Evolutionary conservation across 2,888 invertebrate species (phyloP).

Genomic region (Formica aserva): DNA sequence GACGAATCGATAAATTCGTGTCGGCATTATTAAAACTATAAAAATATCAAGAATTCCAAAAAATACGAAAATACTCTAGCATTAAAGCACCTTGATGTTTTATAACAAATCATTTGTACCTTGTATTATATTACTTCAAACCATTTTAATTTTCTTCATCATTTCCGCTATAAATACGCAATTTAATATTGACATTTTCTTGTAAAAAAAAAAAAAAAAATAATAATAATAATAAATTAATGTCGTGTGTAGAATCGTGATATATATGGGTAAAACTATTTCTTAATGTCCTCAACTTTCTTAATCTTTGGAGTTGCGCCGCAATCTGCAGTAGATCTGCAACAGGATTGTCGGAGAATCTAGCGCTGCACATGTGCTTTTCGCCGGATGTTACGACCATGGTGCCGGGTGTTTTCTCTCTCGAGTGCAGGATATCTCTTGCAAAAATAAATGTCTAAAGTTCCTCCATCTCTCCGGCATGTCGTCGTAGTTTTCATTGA

Average conservation of each 20-base stretch:
- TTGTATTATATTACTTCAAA: neutral
- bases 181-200: neutral
- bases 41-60: constrained; percentile 15
- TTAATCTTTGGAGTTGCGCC: constrained; percentile 21
- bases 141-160: neutral
- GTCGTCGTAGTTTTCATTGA: constrained; percentile 62
- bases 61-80: neutral
- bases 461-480: constrained; percentile 43
- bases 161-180: neutral
- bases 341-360: constrained; percentile 3
- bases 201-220: neutral
- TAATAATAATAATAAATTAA: neutral
- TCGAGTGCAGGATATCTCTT: constrained; percentile 53
- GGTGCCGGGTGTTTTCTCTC: constrained; percentile 42
- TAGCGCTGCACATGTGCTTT: constrained; percentile 53
- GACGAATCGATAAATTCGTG: neutral
- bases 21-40: constrained; percentile 21
- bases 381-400: constrained; percentile 56
- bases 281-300: constrained; percentile 43
- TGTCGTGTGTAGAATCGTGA: neutral
- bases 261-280: constrained; percentile 10
- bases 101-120: neutral
- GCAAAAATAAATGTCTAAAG: constrained; percentile 61
- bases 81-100: neutral
- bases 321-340: constrained; percentile 43